A percentile compares a stretch with the other conserved stretches of the same genome.
These are phyloP conservation scores for Dasysyrphus albostriatus DNA, from an alignment of 2,888 invertebrate genomes.

Conservation along the genomic window DNA sequence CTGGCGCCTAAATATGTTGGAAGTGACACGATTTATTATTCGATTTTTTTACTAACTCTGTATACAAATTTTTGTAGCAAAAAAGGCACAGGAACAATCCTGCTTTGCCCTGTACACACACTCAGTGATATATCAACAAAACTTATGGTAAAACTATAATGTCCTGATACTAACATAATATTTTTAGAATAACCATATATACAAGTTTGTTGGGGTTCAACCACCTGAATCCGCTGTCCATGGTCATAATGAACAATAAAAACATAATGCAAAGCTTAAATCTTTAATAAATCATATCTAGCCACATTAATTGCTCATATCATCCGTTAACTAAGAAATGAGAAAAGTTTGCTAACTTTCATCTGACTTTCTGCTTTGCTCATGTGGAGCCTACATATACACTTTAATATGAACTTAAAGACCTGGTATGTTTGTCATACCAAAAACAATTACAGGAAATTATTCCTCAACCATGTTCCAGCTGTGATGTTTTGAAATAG, in stretches of 20 bases:
- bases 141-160: no score
- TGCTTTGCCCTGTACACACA: no score
- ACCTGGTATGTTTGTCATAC: constrained; percentile 54
- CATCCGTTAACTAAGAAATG: background rate
- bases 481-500: constrained; percentile 57
- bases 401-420: background rate
- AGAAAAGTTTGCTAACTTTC: background rate
- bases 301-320: background rate
- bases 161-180: no score
- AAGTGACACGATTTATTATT: no score
- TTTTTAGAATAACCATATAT: background rate
- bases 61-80: no score
- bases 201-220: background rate
- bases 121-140: no score
- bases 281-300: background rate
- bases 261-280: background rate
- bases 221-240: background rate
- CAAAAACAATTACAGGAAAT: constrained; percentile 68
- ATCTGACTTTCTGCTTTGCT: background rate
- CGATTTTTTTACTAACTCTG: no score
- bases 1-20: no score
- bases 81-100: no score
- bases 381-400: background rate
- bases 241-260: background rate
- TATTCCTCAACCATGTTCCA: constrained; percentile 58